Conservation (phyloP, 2,888 invertebrate genomes). For the Fabriciana adippe region DNA sequence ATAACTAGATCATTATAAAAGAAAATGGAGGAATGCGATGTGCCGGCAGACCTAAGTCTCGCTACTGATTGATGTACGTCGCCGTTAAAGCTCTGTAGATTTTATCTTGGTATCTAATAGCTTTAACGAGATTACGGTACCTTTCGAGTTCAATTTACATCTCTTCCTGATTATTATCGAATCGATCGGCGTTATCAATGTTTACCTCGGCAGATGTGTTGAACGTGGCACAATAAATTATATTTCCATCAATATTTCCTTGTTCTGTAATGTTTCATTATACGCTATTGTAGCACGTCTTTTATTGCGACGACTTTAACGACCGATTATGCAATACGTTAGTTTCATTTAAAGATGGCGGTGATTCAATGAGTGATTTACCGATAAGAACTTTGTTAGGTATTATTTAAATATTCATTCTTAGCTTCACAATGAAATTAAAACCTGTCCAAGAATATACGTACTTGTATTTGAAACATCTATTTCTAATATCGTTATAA, state of each 20-base stretch:
- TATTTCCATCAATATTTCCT: conserved; percentile 41
- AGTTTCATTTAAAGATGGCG: conserved; percentile 58
- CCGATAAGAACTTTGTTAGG: conserved; percentile 21
- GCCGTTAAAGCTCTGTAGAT: conserved; percentile 64
- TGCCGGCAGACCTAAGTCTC: conserved; percentile 50
- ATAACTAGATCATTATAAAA: conserved; percentile 48
- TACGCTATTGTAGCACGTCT: conserved; percentile 44
- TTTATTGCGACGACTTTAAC: conserved; percentile 59
- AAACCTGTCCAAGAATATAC: not conserved
- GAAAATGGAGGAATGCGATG: conserved; percentile 51
- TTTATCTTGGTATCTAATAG: conserved; percentile 67
- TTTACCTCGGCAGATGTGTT: conserved; percentile 24
- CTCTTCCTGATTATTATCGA: conserved; percentile 52
- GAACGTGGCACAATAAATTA: conserved; percentile 26
- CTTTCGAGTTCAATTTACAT: conserved; percentile 57
- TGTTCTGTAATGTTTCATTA: conserved; percentile 44
- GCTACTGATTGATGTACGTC: conserved; percentile 71
- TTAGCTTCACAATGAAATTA: too few species aligned
- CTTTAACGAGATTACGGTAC: conserved; percentile 75
- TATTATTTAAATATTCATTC: not conserved
- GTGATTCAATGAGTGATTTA: conserved; percentile 60
- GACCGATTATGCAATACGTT: conserved; percentile 64
- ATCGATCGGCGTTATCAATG: conserved; percentile 40
- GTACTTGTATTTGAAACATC: not conserved
- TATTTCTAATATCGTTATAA: too few species aligned